Base-by-base conservation (phyloP, 1,140 invertebrate genomes). In the Bombus pyrosoma region DNA sequence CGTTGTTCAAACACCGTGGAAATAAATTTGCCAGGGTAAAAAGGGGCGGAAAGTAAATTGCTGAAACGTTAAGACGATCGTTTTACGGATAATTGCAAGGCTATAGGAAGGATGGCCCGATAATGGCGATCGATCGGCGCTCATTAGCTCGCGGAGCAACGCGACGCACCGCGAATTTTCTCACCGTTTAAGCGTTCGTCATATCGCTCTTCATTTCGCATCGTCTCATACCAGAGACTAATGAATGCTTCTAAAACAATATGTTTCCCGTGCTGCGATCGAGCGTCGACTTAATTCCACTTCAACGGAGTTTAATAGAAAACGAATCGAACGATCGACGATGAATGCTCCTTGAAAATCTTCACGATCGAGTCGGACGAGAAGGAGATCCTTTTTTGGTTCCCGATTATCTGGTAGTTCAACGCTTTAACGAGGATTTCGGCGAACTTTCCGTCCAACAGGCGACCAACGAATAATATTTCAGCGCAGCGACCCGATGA, bases 51-150 rank as follows among this genome's bases (percentile, higher is more conserved):
- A 73, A 41, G 64, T 22, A 47, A 47, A 39, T 68, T 34, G 53
- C 10, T 66, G 22, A 32, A 53, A 66, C 59, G 59, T 76, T 66
- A 76, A 76, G 81, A 68, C 72, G 32, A 83, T 53, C 73, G 59
- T 64, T 83, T 41, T 28, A 37, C 53, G 41, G 62, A 34, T 83
- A 83, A 75, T 83, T 83, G 64, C 8, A 28, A 6, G 28, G 15
- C 39, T n/a, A 25, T 34, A 18, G 64, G 10, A 83, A 37, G 66
- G 47, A 41, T 37, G 34, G 32, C 9, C 32, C 57, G 37, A 76
- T 66, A 76, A 76, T 47, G 72, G 34, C 62, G 72, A 53, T 83
- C 72, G 81, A 83, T 76, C 32, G 81, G n/a, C 3, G n/a, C 47
- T 81, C 81, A 32, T 83, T 83, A 83, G 18, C 12, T 32, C 37